Percentiles rank a stretch among this genome's conserved stretches.
Evolutionary conservation across 2,888 invertebrate genomes (phyloP).

Genomic region (Chirona hameri): DNA sequence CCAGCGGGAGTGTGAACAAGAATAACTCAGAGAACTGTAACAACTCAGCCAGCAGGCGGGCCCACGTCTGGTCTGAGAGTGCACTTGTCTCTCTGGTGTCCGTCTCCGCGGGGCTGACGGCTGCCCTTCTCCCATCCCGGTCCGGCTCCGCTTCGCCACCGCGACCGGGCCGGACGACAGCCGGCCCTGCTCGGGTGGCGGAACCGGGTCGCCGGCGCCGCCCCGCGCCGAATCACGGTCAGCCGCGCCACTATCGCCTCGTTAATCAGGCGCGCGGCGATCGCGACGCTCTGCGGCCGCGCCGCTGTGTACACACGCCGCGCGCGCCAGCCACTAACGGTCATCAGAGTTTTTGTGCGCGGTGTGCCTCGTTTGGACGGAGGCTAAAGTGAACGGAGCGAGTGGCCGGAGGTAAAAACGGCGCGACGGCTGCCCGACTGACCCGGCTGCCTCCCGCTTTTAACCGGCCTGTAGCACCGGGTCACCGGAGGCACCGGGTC

Average conservation of each 20-base stretch:
- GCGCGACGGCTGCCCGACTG: background rate
- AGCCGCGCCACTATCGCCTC: background rate
- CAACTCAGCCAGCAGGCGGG: too few relatives aligned
- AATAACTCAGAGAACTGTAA: too few relatives aligned
- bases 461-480: background rate
- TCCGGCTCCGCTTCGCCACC: background rate
- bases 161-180: background rate
- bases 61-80: too few relatives aligned
- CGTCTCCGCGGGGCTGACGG: too few relatives aligned
- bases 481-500: background rate
- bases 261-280: background rate
- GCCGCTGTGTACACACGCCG: background rate
- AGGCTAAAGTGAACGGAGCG: background rate
- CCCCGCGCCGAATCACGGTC: slow-evolving; percentile 1
- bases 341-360: background rate
- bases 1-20: background rate
- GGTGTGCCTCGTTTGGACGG: background rate
- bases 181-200: background rate
- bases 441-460: background rate
- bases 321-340: background rate
- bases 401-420: background rate
- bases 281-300: background rate
- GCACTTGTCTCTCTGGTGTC: too few relatives aligned
- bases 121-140: background rate
- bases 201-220: slow-evolving; percentile 5